Base-by-base conservation (phyloP, 2,888 invertebrate genomes). In the Bombylius discolor region DNA sequence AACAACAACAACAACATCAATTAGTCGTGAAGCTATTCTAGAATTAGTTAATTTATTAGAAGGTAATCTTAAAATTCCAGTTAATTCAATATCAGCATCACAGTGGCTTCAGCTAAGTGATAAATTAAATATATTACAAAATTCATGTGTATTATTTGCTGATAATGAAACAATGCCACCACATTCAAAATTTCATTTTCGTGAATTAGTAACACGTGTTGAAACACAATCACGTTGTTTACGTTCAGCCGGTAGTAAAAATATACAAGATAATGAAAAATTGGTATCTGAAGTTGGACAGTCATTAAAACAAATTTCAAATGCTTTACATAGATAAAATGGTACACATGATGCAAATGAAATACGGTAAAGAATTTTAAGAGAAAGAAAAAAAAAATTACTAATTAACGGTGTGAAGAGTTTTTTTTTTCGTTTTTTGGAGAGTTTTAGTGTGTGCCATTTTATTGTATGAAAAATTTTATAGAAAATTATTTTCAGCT, bases 161-260 rank as follows among this genome's bases (percentile, higher is more conserved):
- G 94, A 94, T 64, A 80, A 79, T 61, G 81, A 81, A 58, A 78
- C 80, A 14, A 84, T 89, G 66, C 87, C 90, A 12, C 89, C 91
- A 23, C 90, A 92, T 68, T 84, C 87, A 52, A 87, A 93, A 67
- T 92, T 94, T 73, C 88, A 92, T 65, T 87, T 91, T 68, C 83
- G 89, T 47, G 85, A 88, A 70, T 72, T 87, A 59, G 78, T 87
- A 34, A 81, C 81, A 5, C 78, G 84, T 49, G 77, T 88, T 53
- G 87, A 88, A 68, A 76, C 77, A 13, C 85, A 86, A 67, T 84
- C 83, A 39, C 77, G 82, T 61, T 81, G 81, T 64, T 70, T 87
- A 61, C 77, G 86, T 55, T 81, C 84, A 48, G 84, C 85, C 7
- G 83, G 85, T 55, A 81, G 81, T 56, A 79, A 84, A 64, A 86